phyloP scores from a whole-genome alignment of 2,797 vertebrate genomes.

The Dendrocincla tyrannina region DNA sequence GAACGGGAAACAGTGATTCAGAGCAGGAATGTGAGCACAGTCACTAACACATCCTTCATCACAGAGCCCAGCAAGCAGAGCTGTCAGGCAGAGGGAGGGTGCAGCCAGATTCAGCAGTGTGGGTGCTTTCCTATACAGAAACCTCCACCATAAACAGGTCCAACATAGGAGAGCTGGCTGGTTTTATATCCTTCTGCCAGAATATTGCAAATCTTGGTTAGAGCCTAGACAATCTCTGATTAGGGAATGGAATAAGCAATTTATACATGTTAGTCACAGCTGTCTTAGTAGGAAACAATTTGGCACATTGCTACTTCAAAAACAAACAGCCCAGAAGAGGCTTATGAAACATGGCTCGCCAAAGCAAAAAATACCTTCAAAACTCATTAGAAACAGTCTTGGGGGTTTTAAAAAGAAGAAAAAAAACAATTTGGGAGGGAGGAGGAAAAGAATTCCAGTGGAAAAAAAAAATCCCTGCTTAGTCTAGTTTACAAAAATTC shows the following conservation, averaged over 20 bases:
- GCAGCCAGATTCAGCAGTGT: not conserved
- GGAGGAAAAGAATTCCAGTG: not conserved
- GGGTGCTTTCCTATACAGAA: not conserved
- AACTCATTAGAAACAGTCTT: not conserved
- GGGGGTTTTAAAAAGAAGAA: not conserved
- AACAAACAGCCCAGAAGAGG: not conserved
- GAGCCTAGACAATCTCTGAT: not conserved
- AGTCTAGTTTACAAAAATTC: not conserved
- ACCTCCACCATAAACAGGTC: not conserved
- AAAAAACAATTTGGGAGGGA: not conserved
- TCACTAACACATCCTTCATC: not conserved
- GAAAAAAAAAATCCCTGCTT: not conserved
- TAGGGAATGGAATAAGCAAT: not conserved
- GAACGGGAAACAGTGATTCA: not conserved
- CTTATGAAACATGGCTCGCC: not conserved
- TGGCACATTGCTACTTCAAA: not conserved
- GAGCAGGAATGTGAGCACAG: not conserved
- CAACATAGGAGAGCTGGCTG: not conserved
- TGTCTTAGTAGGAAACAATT: not conserved
- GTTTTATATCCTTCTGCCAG: not conserved
- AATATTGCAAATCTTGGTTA: not conserved
- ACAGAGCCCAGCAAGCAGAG: not conserved
- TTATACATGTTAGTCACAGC: not conserved
- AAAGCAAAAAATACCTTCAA: not conserved
- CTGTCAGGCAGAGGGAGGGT: not conserved